Evolutionary conservation across 1,140 invertebrate species (phyloP).

Genomic region (Hylaeus anthracinus): DNA sequence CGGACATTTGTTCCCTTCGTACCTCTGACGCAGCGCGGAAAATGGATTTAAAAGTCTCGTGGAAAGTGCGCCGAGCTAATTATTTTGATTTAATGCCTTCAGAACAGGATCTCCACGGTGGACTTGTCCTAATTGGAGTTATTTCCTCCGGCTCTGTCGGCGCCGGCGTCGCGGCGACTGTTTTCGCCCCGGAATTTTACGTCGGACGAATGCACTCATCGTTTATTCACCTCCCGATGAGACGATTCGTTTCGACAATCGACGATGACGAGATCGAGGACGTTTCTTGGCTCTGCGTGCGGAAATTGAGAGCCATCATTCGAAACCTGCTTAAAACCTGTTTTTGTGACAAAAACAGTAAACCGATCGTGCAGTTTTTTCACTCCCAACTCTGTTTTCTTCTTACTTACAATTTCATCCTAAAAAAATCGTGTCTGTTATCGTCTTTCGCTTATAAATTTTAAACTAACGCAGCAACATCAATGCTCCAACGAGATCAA

Average conservation of each 20-base stretch:
- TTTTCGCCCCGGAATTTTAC: background rate
- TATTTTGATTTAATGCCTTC: constrained; percentile 41
- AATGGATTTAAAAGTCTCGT: constrained; percentile 25
- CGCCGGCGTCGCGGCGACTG: background rate
- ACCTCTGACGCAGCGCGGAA: background rate
- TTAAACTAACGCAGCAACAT: no score
- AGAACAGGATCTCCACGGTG: background rate
- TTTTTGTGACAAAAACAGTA: no score
- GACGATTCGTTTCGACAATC: background rate
- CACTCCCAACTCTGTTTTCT: no score
- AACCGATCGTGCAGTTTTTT: no score
- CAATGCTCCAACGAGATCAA: no score
- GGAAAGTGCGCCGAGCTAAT: constrained; percentile 19
- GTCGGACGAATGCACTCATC: background rate
- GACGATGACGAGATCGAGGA: background rate
- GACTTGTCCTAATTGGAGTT: constrained; percentile 21
- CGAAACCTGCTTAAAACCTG: background rate
- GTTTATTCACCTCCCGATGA: constrained; percentile 3
- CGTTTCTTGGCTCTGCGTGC: background rate
- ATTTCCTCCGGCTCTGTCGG: no score
- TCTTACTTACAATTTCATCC: no score
- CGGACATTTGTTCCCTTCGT: constrained; percentile 4
- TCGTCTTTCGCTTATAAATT: no score
- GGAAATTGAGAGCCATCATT: background rate
- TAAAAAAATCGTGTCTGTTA: no score